Conservation (phyloP, 2,797 vertebrate genomes). For the Rhincodon typus region DNA sequence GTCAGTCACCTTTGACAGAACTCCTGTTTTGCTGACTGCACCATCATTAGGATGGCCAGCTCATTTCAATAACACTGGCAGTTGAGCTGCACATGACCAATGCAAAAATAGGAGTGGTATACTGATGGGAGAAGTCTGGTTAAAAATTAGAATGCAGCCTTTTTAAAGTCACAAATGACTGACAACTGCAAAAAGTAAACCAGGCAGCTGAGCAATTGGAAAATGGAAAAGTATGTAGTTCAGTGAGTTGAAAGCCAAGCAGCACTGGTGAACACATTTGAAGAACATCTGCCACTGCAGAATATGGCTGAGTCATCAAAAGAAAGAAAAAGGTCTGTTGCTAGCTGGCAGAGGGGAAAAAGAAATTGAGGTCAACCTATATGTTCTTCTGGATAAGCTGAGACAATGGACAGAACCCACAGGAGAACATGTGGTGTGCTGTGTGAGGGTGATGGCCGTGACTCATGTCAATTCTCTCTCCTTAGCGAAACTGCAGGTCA, state of each 20-base stretch:
- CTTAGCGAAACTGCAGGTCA: background rate
- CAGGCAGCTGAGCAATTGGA: background rate
- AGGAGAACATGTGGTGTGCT: background rate
- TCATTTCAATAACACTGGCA: background rate
- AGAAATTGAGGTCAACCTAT: background rate
- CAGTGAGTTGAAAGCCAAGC: background rate
- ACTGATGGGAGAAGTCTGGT: background rate
- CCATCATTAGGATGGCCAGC: background rate
- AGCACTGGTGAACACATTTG: background rate
- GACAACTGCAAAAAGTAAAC: background rate
- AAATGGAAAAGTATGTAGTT: background rate
- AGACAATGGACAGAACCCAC: background rate
- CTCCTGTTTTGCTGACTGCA: background rate
- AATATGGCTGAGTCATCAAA: background rate
- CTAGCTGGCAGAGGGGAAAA: background rate
- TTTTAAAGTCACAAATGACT: background rate
- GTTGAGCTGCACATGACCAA: background rate
- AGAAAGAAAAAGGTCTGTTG: background rate
- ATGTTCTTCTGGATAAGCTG: background rate
- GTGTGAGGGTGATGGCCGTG: background rate
- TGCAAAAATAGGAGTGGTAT: background rate
- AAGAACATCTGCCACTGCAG: background rate
- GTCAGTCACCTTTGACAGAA: background rate
- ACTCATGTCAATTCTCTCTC: background rate
- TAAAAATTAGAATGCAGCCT: background rate